Evolutionary conservation across 2,797 vertebrate species (phyloP), one percentile per base, ranked within the genome.

Genomic region (Kryptopterus vitreolus): DNA sequence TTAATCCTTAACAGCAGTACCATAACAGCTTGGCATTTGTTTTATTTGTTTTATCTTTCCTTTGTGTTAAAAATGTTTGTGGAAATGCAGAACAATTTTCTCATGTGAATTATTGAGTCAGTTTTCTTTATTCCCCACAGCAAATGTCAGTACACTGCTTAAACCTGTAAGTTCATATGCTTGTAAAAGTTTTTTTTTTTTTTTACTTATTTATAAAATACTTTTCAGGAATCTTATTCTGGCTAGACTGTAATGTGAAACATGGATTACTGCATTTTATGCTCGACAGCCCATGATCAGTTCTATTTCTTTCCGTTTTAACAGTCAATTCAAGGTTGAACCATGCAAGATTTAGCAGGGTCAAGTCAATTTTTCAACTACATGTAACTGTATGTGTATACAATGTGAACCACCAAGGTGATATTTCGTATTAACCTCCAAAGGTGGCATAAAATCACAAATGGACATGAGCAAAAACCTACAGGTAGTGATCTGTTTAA

Each of bases 1-100:
- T 83, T 69, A 77, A 84, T 84, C 63, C 82, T 86, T 82, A 82
- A 80, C 66, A 43, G 29, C 0, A 65, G 33, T 22, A 38, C 62
- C 35, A 65, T 38, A 22, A 38, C 33, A 65, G 10, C 33, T 43
- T 78, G 29, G 22, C 22, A 24, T n/a, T n/a, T n/a, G n/a, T n/a
- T n/a, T n/a, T n/a, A n/a, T n/a, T n/a, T n/a, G n/a, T n/a, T n/a
- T n/a, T n/a, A n/a, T n/a, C n/a, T n/a, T n/a, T n/a, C n/a, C n/a
- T n/a, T n/a, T n/a, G n/a, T n/a, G n/a, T n/a, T n/a, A n/a, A n/a
- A n/a, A n/a, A n/a, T 50, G 15, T 50, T 18, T 69, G 24, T 48
- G 62, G n/a, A 10, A 63, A 35, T 43, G 61, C n/a, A 65, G 33
- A 18, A 38, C 4, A 2, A 35, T 35, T 43, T 38, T 65, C 20